These are phyloP conservation scores for Tricholaema leucomelas DNA, from an alignment of 2,113 vertebrate species.

Conservation along the genomic window DNA sequence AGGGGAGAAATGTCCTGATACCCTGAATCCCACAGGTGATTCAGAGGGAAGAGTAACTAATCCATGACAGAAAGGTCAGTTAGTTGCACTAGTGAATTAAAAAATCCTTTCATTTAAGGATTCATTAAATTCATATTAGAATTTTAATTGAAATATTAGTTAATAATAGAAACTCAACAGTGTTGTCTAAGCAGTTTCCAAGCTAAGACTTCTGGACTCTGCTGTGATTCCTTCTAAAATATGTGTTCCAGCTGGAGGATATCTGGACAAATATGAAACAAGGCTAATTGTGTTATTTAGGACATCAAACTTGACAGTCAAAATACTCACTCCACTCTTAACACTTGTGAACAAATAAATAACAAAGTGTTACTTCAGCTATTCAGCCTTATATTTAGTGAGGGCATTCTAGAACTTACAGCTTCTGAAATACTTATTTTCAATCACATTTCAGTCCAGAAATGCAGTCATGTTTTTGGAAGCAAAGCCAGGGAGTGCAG, in stretches of 20 bases:
- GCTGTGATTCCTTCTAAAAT: background rate
- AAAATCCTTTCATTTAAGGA: background rate
- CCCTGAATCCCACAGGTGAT: background rate
- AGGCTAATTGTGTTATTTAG: background rate
- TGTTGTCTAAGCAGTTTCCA: background rate
- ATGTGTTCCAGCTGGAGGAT: background rate
- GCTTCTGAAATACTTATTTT: background rate
- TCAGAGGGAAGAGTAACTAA: background rate
- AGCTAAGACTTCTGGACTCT: background rate
- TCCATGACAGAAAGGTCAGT: background rate
- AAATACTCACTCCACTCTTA: background rate
- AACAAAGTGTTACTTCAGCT: background rate
- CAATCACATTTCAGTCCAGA: background rate
- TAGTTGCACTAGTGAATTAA: background rate
- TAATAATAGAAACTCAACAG: rapidly evolving
- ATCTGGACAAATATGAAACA: background rate
- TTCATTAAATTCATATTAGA: too few relatives aligned
- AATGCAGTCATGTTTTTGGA: background rate
- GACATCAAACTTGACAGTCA: background rate
- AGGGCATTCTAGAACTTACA: background rate
- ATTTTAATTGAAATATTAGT: background rate
- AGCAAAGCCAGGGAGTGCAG: background rate
- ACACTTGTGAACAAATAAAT: background rate
- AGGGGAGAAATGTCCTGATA: background rate
- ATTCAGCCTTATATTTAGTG: background rate